Evolutionary conservation across 2,113 vertebrate genomes (phyloP).

Genomic region (Scatophagus argus): DNA sequence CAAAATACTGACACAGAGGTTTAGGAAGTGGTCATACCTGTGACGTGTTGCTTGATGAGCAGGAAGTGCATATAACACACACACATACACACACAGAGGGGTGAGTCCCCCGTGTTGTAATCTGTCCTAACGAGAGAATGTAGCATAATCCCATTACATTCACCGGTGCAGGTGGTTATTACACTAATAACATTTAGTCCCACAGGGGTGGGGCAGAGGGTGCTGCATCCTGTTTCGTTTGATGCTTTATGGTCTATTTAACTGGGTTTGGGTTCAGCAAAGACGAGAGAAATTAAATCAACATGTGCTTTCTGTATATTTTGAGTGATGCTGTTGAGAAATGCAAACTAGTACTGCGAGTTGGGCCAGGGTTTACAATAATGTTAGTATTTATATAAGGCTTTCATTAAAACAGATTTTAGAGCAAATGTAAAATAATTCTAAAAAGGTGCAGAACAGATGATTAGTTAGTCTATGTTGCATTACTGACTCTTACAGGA

Average conservation of each 20-base stretch:
- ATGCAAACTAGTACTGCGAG: slow-evolving; percentile 3
- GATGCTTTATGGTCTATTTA: slow-evolving; percentile 4
- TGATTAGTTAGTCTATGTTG: not conserved
- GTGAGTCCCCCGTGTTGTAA: slow-evolving; percentile 50
- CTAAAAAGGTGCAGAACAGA: not conserved
- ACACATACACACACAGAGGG: not conserved
- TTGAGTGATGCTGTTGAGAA: slow-evolving; percentile 19
- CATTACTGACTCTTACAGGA: not conserved
- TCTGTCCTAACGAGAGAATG: slow-evolving; percentile 62
- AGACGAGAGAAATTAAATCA: slow-evolving; percentile 12
- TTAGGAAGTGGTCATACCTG: slow-evolving; percentile 2
- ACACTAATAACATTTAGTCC: slow-evolving; percentile 68
- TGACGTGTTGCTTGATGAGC: slow-evolving; percentile 22
- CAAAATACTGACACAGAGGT: not conserved
- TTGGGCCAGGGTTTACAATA: slow-evolving; percentile 9
- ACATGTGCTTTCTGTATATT: slow-evolving; percentile 49
- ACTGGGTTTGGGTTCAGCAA: slow-evolving; percentile 18
- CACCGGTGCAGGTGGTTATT: slow-evolving; percentile 51
- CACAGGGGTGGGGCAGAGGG: slow-evolving; percentile 12
- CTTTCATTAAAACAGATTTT: not conserved
- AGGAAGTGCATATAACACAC: slow-evolving; percentile 23
- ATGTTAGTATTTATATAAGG: not conserved
- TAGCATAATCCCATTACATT: slow-evolving; percentile 65
- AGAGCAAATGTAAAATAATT: not conserved
- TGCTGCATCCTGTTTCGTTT: slow-evolving; percentile 27